These are phyloP conservation scores for Poecilobothrus nobilitatus DNA, from an alignment of 2,888 invertebrate species.

Conservation along the genomic window DNA sequence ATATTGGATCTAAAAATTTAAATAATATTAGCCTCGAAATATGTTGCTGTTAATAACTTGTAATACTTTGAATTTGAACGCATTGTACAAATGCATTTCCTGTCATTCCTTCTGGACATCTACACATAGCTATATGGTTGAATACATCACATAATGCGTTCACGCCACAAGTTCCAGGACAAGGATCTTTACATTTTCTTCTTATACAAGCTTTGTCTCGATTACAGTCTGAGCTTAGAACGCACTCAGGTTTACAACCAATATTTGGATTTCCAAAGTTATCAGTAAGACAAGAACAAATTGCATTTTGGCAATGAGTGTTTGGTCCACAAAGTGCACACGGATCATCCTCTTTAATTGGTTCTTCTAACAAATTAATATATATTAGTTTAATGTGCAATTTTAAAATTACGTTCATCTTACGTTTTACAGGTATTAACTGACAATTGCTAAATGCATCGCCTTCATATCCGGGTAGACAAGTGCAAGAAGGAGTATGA, in stretches of 20 bases:
- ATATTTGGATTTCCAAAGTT: constrained; percentile 68
- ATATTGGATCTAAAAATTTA: constrained; percentile 24
- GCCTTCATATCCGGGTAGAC: constrained; percentile 51
- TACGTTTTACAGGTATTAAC: constrained; percentile 39
- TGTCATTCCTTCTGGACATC: constrained; percentile 58
- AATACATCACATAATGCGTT: constrained; percentile 67
- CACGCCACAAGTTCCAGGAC: constrained; percentile 66
- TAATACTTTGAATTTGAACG: constrained; percentile 35
- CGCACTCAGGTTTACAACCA: constrained; percentile 73
- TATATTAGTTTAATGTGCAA: constrained; percentile 31
- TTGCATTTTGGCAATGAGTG: constrained; percentile 50
- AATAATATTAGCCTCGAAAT: constrained; percentile 13
- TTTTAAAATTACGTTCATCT: constrained; percentile 20
- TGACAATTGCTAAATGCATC: constrained; percentile 70
- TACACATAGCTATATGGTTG: constrained; percentile 71
- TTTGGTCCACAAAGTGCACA: constrained; percentile 61
- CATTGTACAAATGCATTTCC: constrained; percentile 68
- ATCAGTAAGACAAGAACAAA: constrained; percentile 46
- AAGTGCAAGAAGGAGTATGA: constrained; percentile 61
- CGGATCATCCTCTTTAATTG: constrained; percentile 24
- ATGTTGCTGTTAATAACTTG: constrained; percentile 25
- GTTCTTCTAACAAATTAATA: constrained; percentile 24
- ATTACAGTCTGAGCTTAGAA: constrained; percentile 63
- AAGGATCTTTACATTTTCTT: constrained; percentile 70
- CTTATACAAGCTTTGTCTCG: constrained; percentile 59